Evolutionary conservation across 2,113 vertebrate genomes (phyloP).

Genomic region (Pongo abelii): DNA sequence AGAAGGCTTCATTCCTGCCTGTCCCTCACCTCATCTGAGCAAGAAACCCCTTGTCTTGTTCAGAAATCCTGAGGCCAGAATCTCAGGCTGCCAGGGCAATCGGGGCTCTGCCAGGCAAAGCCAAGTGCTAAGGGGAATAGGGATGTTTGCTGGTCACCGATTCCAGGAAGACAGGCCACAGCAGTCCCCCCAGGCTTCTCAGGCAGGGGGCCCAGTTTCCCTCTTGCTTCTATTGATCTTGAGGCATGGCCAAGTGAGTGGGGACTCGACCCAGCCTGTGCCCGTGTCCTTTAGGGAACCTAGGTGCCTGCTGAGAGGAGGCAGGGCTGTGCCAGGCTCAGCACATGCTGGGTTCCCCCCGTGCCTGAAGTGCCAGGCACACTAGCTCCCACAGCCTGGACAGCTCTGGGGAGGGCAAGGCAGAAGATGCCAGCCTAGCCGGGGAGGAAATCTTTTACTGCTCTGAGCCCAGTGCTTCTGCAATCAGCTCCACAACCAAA

Average conservation of each 20-base stretch:
- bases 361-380: background rate
- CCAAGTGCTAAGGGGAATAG: background rate
- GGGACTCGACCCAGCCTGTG: background rate
- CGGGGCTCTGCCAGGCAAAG: background rate
- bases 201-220: background rate
- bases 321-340: background rate
- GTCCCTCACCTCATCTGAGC: background rate
- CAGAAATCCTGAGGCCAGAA: background rate
- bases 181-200: background rate
- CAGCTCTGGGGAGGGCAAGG: background rate
- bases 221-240: conserved; percentile 35
- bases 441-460: background rate
- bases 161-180: conserved; percentile 61
- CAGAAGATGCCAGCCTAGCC: background rate
- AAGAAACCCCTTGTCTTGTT: conserved; percentile 35
- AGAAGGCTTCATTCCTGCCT: conserved; percentile 2
- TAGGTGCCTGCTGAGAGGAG: background rate
- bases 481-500: background rate
- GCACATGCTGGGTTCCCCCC: background rate
- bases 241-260: background rate
- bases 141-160: conserved; percentile 50
- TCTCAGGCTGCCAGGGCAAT: background rate
- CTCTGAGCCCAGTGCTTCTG: background rate
- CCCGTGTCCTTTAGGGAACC: conserved; percentile 43
- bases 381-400: background rate